Evolutionary conservation across 2,113 vertebrate genomes (phyloP), one percentile per base, ranked within the genome.

Genomic region (Hypomesus transpacificus): DNA sequence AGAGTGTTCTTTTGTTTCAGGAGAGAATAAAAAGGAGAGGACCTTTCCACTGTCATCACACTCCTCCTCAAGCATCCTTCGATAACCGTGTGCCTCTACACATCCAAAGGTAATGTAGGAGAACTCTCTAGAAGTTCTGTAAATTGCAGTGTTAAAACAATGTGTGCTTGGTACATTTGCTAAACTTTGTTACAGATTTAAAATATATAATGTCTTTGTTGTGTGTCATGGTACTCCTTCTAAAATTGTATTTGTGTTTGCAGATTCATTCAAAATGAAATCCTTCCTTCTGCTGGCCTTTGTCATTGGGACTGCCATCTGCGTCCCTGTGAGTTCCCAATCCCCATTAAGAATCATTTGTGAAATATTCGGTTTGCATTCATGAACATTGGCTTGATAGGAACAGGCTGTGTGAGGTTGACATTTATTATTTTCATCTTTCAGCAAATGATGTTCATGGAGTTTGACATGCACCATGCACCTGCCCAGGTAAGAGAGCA

Each of bases 11-110:
- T 76, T 80, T 75, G 64, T 85, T 84, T 58, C 51, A 39, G 39
- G 61, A 71, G 81, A 69, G 69, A 80, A 90, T 90, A 91, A 87
- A 89, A 86, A 86, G 87, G 78, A 73, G 75, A n/a, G 66, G 70
- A 78, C 80, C 78, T 60, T 70, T 20, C 70, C 61, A 18, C 24
- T 17, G 65, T 50, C 61, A 69, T 76, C 77, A 75, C 74, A 80
- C 16, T 59, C 21, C 52, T 74, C 70, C 53, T 20, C 75, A 51
- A n/a, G 70, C 64, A 68, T 60, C 69, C 67, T 39, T 57, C 76
- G 56, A 69, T 70, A 3, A 66, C 65, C 52, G 39, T 63, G 31
- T 69, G 71, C 70, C 51, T 61, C 65, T 56, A 26, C 56, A 70
- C 39, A 68, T 46, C 14, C 46, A 79, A 76, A 83, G 85, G 82